Percentiles rank a stretch among this genome's conserved stretches.
phyloP scores from a whole-genome alignment of 2,113 vertebrate genomes.

The Rhadina sibilatrix region DNA sequence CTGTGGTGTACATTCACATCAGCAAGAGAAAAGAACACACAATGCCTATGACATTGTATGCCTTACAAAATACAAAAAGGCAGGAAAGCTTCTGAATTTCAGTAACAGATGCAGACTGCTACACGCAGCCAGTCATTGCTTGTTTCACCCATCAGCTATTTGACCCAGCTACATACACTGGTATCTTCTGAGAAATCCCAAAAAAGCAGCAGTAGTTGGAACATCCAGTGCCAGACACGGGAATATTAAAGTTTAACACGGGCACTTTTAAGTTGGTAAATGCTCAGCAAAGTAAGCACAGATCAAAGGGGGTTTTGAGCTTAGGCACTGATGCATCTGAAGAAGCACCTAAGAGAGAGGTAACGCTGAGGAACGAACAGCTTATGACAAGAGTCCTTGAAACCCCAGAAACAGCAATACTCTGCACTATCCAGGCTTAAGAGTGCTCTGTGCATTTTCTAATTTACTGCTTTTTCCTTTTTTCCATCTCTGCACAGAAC shows the following conservation, averaged over 20 bases:
- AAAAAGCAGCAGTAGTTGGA: slow-evolving; percentile 40
- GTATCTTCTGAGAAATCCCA: slow-evolving; percentile 22
- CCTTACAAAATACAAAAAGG: background rate
- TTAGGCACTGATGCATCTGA: background rate
- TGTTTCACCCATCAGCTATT: slow-evolving; percentile 16
- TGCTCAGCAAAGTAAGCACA: background rate
- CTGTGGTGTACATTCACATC: background rate
- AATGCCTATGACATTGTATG: background rate
- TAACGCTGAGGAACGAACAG: background rate
- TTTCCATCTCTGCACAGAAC: background rate
- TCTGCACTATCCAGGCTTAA: background rate
- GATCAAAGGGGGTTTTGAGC: slow-evolving; percentile 33
- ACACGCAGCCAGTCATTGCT: background rate
- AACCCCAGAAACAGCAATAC: background rate
- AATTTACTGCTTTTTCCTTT: background rate
- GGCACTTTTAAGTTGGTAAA: slow-evolving; percentile 42
- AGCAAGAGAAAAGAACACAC: background rate
- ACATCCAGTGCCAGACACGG: slow-evolving; percentile 33
- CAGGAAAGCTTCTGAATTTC: background rate
- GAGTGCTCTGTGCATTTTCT: background rate
- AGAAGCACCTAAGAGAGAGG: slow-evolving; percentile 7
- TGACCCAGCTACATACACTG: slow-evolving; percentile 12
- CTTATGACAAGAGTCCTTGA: background rate
- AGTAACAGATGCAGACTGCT: background rate
- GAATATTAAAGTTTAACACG: slow-evolving; percentile 56